These are phyloP conservation scores for Epinotia brunnichana DNA, from an alignment of 2,888 invertebrate genomes.

Conservation along the genomic window DNA sequence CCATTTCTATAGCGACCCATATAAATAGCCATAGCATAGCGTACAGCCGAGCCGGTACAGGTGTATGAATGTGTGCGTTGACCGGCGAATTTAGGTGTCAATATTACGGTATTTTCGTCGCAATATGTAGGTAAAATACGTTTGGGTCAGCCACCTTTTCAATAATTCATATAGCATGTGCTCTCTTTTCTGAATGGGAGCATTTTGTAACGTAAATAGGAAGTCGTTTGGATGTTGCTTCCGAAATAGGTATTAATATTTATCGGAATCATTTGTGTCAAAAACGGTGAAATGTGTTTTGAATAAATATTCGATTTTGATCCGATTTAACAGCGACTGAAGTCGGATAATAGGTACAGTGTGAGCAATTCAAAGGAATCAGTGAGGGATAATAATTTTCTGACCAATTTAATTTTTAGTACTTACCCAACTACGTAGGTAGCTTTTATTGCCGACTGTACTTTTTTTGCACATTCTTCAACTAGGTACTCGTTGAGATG, in stretches of 20 bases:
- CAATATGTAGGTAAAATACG: constrained; percentile 12
- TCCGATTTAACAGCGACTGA: too few species aligned
- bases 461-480: too few species aligned
- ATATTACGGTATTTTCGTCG: constrained; percentile 17
- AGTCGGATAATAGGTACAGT: too few species aligned
- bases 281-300: background rate
- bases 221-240: constrained; percentile 9
- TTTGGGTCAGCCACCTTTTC: constrained; percentile 34
- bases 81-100: constrained; percentile 10
- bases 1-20: constrained; percentile 40
- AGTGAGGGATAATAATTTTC: too few species aligned
- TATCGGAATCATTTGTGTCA: background rate
- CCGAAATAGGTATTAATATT: constrained; percentile 3
- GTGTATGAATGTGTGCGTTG: constrained; percentile 27
- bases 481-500: too few species aligned
- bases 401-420: background rate
- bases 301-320: background rate
- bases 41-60: too few species aligned
- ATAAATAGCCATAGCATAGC: too few species aligned
- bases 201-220: constrained; percentile 11
- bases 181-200: constrained; percentile 26
- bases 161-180: constrained; percentile 31
- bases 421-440: too few species aligned
- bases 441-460: background rate
- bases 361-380: too few species aligned